A percentile compares a stretch with the other conserved stretches of the same genome.
Evolutionary conservation across 2,888 invertebrate species (phyloP).

Genomic region (Saturnia pavonia): DNA sequence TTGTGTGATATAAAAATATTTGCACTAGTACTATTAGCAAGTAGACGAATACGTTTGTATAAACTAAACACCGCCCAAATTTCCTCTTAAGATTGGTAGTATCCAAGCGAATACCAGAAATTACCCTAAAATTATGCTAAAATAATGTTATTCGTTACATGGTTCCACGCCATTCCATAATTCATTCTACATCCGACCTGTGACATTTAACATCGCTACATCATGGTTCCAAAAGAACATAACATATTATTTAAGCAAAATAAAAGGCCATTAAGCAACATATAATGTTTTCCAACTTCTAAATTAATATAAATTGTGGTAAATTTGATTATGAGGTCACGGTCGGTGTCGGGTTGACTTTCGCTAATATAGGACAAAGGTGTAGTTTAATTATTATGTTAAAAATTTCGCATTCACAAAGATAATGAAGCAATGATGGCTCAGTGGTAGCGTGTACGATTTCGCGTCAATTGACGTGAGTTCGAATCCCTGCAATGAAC

Average conservation of each 20-base stretch:
- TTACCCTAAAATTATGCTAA: neutral
- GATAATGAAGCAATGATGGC: too few relatives aligned
- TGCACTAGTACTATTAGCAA: too few relatives aligned
- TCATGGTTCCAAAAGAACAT: neutral
- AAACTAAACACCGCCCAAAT: too few relatives aligned
- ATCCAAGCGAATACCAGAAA: neutral
- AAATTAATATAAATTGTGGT: conserved; percentile 48
- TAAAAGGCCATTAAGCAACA: conserved; percentile 32
- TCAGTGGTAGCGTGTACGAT: too few relatives aligned
- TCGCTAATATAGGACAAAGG: neutral
- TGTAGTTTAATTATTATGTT: neutral
- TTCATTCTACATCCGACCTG: neutral
- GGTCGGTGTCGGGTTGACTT: conserved; percentile 20
- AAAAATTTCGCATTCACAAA: neutral
- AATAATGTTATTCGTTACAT: neutral
- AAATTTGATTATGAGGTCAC: conserved; percentile 37
- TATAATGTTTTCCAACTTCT: conserved; percentile 32
- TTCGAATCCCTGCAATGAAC: too few relatives aligned
- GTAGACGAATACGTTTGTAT: too few relatives aligned
- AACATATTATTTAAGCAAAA: conserved; percentile 12
- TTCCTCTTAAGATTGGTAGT: neutral
- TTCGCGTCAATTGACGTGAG: too few relatives aligned
- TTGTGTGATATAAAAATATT: too few relatives aligned
- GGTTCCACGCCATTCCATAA: neutral
- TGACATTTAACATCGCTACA: neutral